phyloP scores from a whole-genome alignment of 2,888 invertebrate genomes.

The Diloba caeruleocephala region DNA sequence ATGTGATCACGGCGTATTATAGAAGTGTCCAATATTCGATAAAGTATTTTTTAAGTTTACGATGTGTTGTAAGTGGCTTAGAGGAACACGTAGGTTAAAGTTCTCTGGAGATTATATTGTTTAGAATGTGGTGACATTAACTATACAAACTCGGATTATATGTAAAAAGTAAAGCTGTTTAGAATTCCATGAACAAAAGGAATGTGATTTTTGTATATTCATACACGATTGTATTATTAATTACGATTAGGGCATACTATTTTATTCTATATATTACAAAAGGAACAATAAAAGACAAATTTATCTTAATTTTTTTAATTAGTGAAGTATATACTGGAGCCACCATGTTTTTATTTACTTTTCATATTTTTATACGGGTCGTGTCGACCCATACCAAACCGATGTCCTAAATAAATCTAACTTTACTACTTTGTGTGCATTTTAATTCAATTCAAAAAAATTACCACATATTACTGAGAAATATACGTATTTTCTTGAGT shows the following conservation, averaged over 20 bases:
- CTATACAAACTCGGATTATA: neutral
- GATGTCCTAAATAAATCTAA: constrained; percentile 57
- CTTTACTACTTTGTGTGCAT: constrained; percentile 53
- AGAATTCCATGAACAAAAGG: constrained; percentile 26
- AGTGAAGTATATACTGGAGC: constrained; percentile 65
- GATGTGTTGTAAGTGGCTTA: constrained; percentile 15
- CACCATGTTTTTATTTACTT: constrained; percentile 56
- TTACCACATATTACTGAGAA: constrained; percentile 25
- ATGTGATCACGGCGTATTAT: constrained; percentile 26
- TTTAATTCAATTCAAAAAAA: constrained; percentile 37
- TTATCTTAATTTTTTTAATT: constrained; percentile 62
- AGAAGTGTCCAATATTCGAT: no score
- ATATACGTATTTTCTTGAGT: constrained; percentile 23
- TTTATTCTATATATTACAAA: constrained; percentile 5
- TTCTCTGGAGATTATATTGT: constrained; percentile 1
- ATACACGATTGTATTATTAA: neutral
- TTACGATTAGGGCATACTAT: constrained; percentile 4
- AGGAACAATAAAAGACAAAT: constrained; percentile 53
- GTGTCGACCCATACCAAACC: constrained; percentile 66
- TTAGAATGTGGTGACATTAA: no score
- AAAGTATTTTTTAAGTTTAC: neutral
- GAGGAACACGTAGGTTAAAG: constrained; percentile 10
- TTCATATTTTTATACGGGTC: constrained; percentile 53
- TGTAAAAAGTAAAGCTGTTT: neutral
- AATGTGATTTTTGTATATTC: constrained; percentile 1